These are phyloP conservation scores for Chiloscyllium punctatum DNA, from an alignment of 2,797 vertebrate species.

Conservation along the genomic window DNA sequence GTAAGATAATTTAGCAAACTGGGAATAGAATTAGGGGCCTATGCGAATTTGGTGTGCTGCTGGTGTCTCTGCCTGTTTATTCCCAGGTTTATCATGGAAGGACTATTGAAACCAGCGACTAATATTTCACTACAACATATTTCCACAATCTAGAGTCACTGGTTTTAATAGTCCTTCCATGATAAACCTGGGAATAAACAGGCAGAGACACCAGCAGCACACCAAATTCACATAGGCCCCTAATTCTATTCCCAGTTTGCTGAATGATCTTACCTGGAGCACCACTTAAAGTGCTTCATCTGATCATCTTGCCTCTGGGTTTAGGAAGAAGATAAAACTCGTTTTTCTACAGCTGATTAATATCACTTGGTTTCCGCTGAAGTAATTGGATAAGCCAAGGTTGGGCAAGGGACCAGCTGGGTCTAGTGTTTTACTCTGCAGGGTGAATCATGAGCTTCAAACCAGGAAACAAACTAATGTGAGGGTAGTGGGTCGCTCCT, in stretches of 20 bases:
- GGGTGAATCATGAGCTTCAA: not conserved
- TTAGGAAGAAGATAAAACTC: not conserved
- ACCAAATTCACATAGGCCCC: not conserved
- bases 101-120: not conserved
- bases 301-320: not conserved
- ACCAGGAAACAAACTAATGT: too few relatives aligned
- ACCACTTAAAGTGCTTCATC: not conserved
- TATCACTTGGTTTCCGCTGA: not conserved
- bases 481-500: not conserved
- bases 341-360: not conserved
- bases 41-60: not conserved
- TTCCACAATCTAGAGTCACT: not conserved
- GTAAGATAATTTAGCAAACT: not conserved
- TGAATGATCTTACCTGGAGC: not conserved
- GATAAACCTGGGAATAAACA: not conserved
- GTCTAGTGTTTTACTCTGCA: not conserved
- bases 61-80: not conserved
- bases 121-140: too few relatives aligned
- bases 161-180: not conserved
- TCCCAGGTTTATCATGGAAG: not conserved
- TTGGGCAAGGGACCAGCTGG: not conserved
- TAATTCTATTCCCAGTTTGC: not conserved
- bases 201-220: not conserved
- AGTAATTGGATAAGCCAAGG: not conserved
- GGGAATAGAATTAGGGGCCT: too few relatives aligned